A percentile compares a stretch with the other conserved stretches of the same genome.
phyloP scores from a whole-genome alignment of 2,797 vertebrate genomes.

The Acrossocheilus fasciatus region DNA sequence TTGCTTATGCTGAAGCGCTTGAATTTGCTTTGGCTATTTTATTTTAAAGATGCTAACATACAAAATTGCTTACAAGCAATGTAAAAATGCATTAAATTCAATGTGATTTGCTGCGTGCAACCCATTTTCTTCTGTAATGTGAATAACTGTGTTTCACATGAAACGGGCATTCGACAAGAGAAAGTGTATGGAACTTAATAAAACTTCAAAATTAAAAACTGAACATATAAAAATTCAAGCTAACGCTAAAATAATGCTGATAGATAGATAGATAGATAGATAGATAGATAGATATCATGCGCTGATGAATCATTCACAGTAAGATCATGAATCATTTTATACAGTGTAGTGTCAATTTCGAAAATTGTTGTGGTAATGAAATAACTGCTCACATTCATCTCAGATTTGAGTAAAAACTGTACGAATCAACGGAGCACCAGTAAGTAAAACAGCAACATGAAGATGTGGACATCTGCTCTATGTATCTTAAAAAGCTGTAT shows the following conservation, averaged over 20 bases:
- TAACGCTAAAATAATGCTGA: neutral
- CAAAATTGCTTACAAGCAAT: neutral
- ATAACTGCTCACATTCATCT: neutral
- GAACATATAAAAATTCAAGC: no score
- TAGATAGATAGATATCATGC: neutral
- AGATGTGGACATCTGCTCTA: neutral
- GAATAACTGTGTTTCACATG: neutral
- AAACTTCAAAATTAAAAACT: no score
- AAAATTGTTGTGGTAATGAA: neutral
- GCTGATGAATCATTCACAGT: neutral
- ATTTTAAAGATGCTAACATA: neutral
- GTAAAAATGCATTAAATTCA: neutral
- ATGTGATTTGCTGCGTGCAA: neutral
- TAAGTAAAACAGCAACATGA: neutral
- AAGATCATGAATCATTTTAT: neutral
- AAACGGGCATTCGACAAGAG: neutral
- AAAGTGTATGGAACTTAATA: neutral
- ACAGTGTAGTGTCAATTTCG: no score
- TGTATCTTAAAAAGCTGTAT: slow-evolving; percentile 5
- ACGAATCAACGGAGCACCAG: neutral
- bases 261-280: neutral
- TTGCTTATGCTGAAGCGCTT: neutral
- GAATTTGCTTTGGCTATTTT: neutral
- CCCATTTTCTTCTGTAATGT: neutral
- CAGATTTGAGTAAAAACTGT: neutral